Evolutionary conservation across 35 echinoderm and acorn worm genomes (phyloP).

Genomic region (Apostichopus californicus): DNA sequence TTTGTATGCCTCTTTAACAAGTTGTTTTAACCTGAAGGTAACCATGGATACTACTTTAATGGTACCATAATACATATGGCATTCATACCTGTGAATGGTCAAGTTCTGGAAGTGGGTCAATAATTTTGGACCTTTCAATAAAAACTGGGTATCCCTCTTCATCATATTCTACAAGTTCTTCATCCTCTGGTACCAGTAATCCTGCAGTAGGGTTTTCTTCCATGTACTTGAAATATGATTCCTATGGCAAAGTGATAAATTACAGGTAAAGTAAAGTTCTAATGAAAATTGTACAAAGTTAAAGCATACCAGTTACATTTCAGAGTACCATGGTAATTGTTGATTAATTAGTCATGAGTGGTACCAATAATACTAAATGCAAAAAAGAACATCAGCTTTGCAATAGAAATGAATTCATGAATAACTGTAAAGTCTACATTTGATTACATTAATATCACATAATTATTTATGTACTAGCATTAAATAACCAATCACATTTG

Average conservation of each 20-base stretch:
- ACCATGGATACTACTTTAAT: too few relatives aligned
- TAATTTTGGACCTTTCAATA: slow-evolving; percentile 85
- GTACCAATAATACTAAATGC: too few relatives aligned
- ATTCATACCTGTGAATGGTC: slow-evolving; percentile 86
- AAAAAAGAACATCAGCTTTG: too few relatives aligned
- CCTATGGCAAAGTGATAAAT: slow-evolving; percentile 36
- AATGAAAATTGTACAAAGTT: not conserved
- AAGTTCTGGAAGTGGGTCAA: slow-evolving; percentile 89
- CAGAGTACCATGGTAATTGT: not conserved
- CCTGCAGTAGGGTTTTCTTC: slow-evolving; percentile 94
- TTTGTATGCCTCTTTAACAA: too few relatives aligned
- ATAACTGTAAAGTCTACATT: too few relatives aligned
- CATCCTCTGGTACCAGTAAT: slow-evolving; percentile 76
- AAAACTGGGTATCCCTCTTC: slow-evolving; percentile 97
- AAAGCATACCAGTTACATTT: not conserved
- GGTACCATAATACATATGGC: not conserved
- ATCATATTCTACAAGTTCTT: slow-evolving; percentile 91
- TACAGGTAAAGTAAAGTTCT: not conserved
- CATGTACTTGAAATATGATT: slow-evolving; percentile 98
- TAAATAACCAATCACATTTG: too few relatives aligned
- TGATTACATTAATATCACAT: too few relatives aligned
- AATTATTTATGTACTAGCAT: too few relatives aligned
- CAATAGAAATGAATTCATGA: too few relatives aligned
- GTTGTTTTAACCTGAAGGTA: too few relatives aligned
- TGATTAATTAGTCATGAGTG: too few relatives aligned